These are phyloP conservation scores for Sphenodon punctatus DNA, from an alignment of 2,797 vertebrate genomes.

Conservation along the genomic window DNA sequence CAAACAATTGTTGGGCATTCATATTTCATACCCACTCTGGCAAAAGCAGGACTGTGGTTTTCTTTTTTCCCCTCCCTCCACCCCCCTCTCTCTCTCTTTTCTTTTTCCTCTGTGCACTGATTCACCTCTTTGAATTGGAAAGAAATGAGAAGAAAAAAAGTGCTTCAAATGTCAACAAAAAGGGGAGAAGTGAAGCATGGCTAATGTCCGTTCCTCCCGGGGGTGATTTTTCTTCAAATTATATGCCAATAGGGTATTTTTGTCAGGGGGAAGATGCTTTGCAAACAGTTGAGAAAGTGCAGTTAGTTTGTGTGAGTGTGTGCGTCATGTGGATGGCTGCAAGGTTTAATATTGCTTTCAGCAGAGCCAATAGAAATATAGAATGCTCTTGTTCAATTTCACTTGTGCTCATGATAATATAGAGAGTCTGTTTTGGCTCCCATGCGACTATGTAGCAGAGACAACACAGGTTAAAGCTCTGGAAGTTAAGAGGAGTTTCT, in stretches of 20 bases:
- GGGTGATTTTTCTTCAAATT: slow-evolving; percentile 83
- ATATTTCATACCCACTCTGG: slow-evolving; percentile 88
- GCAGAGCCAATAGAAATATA: no score
- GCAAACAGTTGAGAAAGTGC: slow-evolving; percentile 79
- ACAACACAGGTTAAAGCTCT: slow-evolving; percentile 60
- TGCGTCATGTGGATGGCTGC: no score
- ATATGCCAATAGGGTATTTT: slow-evolving; percentile 79
- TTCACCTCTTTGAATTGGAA: slow-evolving; percentile 83
- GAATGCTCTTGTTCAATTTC: slow-evolving; percentile 54
- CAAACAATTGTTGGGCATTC: slow-evolving; percentile 83
- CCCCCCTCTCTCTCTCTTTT: slow-evolving; percentile 51
- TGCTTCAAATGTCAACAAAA: slow-evolving; percentile 79
- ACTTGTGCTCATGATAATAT: slow-evolving; percentile 32
- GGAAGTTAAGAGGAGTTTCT: slow-evolving; percentile 32
- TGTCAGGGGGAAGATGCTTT: slow-evolving; percentile 61
- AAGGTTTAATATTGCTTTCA: no score
- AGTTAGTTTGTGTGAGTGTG: slow-evolving; percentile 76
- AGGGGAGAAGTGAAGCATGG: slow-evolving; percentile 79
- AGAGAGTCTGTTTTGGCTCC: not conserved
- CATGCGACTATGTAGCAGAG: not conserved
- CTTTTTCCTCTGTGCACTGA: slow-evolving; percentile 73
- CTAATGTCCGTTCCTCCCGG: slow-evolving; percentile 79
- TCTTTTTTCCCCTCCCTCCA: slow-evolving; percentile 32
- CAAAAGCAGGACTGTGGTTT: slow-evolving; percentile 76
- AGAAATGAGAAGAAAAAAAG: slow-evolving; percentile 78